These are phyloP conservation scores for Phaedon cochleariae DNA, from an alignment of 2,888 invertebrate species.

Conservation along the genomic window DNA sequence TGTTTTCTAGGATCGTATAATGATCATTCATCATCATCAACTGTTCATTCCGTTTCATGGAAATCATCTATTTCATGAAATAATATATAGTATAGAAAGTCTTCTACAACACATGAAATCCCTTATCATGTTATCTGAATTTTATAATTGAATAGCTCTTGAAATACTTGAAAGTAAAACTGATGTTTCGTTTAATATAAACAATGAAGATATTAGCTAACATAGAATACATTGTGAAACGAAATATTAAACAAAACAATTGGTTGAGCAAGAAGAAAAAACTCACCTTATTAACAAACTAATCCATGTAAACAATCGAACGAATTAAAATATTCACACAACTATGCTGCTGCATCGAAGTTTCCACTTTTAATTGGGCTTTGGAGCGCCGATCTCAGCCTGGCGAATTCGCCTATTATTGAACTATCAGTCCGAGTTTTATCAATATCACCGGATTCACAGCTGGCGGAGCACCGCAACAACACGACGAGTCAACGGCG, in stretches of 20 bases:
- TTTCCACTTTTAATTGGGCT: slow-evolving; percentile 13
- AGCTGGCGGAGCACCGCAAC: slow-evolving; percentile 22
- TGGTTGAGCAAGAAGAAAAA: slow-evolving; percentile 17
- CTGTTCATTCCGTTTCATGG: background rate
- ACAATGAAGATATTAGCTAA: slow-evolving; percentile 14
- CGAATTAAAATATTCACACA: slow-evolving; percentile 18
- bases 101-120: background rate
- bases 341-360: slow-evolving; percentile 3
- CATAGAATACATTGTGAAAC: slow-evolving; percentile 14
- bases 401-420: background rate
- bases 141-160: background rate
- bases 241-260: slow-evolving; percentile 16
- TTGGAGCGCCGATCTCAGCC: background rate
- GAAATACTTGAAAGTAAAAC: slow-evolving; percentile 4
- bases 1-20: too few relatives aligned
- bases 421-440: slow-evolving; percentile 23
- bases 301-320: slow-evolving; percentile 24
- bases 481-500: slow-evolving; percentile 5
- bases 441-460: slow-evolving; percentile 32
- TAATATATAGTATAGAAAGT: background rate
- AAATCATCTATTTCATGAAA: background rate
- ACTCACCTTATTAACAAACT: slow-evolving; percentile 18
- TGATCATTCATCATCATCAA: background rate
- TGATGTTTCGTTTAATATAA: slow-evolving; percentile 3
- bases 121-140: slow-evolving; percentile 3